A percentile compares a stretch with the other conserved stretches of the same genome.
phyloP scores from a whole-genome alignment of 2,797 vertebrate species.

The Neomorphus geoffroyi region DNA sequence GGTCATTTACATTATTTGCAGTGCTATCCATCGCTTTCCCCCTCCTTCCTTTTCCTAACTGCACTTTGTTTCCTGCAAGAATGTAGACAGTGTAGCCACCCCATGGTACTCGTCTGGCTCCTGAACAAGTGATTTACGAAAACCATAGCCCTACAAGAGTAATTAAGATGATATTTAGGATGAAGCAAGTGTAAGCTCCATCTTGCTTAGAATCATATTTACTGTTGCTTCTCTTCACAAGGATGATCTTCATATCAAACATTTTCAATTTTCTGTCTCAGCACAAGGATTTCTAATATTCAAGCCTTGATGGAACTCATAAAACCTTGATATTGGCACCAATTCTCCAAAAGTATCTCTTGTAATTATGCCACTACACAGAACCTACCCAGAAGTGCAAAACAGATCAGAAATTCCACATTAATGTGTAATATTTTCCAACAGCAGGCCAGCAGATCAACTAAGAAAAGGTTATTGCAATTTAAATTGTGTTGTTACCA shows the following conservation, averaged over 20 bases:
- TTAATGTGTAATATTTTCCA: background rate
- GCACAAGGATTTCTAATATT: background rate
- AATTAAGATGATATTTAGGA: background rate
- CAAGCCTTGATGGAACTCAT: background rate
- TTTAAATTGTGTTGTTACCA: background rate
- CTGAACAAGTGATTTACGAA: background rate
- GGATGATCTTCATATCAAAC: background rate
- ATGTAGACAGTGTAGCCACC: background rate
- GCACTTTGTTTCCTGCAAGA: background rate
- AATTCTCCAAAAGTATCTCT: background rate
- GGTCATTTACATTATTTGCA: background rate
- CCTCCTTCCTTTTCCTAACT: background rate
- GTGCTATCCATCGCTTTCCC: background rate
- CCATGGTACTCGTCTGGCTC: background rate
- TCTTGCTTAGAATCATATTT: background rate
- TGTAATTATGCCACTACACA: background rate
- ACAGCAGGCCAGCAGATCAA: background rate
- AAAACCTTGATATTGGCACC: background rate
- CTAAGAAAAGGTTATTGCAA: background rate
- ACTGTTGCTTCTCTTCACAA: background rate
- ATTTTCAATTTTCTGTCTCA: conserved; percentile 9
- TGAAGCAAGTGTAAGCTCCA: background rate
- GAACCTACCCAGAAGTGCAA: background rate
- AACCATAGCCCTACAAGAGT: background rate
- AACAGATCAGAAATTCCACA: background rate